phyloP scores from a whole-genome alignment of 2,888 invertebrate genomes.

The Parascotia fuliginaria region DNA sequence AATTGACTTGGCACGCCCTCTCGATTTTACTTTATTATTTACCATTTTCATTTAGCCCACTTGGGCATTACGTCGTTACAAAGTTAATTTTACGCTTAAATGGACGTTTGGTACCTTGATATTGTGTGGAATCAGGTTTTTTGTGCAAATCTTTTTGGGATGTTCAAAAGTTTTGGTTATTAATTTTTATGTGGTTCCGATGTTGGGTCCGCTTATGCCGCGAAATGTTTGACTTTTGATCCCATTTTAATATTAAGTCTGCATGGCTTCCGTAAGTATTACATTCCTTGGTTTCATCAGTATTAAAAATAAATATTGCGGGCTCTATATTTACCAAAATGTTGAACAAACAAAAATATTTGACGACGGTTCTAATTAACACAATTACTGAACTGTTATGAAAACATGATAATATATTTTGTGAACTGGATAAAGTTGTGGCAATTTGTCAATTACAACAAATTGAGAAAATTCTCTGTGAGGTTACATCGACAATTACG shows the following conservation, averaged over 20 bases:
- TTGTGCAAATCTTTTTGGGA: slow-evolving; percentile 31
- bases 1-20: slow-evolving; percentile 57
- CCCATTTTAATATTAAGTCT: slow-evolving; percentile 2
- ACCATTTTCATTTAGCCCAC: slow-evolving; percentile 58
- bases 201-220: slow-evolving; percentile 26
- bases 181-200: slow-evolving; percentile 21
- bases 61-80: slow-evolving; percentile 48
- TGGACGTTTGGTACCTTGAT: slow-evolving; percentile 29
- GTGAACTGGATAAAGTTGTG: too few species aligned
- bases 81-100: slow-evolving; percentile 51
- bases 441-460: too few species aligned
- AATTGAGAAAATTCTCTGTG: too few species aligned
- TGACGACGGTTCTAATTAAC: too few species aligned
- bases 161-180: slow-evolving; percentile 33
- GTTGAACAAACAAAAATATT: too few species aligned
- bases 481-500: too few species aligned
- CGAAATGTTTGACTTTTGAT: slow-evolving; percentile 12
- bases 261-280: neutral
- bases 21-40: slow-evolving; percentile 59
- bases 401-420: too few species aligned
- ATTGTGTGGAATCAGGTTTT: slow-evolving; percentile 27
- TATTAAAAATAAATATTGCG: too few species aligned
- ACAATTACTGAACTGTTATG: too few species aligned
- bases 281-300: neutral
- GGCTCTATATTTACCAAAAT: too few species aligned